phyloP scores from a whole-genome alignment of 35 echinoderm and acorn worm genomes.

The Apostichopus japonicus region DNA sequence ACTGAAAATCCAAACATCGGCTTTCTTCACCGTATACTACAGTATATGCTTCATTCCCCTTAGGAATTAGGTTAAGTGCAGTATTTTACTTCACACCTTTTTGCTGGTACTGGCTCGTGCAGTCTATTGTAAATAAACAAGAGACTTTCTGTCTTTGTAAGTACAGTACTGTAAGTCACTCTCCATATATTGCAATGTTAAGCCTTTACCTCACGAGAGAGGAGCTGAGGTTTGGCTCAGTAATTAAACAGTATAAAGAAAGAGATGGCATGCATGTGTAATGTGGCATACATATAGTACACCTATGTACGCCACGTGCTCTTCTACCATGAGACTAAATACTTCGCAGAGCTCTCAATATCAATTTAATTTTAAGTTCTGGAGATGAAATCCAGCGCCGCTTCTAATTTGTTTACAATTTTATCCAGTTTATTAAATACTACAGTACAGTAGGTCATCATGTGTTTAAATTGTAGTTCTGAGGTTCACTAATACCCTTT shows the following conservation, averaged over 20 bases:
- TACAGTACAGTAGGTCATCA: too few relatives aligned
- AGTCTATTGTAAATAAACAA: background rate
- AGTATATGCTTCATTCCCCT: background rate
- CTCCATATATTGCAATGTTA: background rate
- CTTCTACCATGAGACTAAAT: background rate
- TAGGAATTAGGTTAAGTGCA: background rate
- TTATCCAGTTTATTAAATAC: too few relatives aligned
- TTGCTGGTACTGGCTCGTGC: background rate
- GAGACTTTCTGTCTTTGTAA: background rate
- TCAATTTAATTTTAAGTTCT: constrained; percentile 11
- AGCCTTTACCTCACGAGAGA: background rate
- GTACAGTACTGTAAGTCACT: background rate
- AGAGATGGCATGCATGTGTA: background rate
- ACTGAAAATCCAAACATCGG: background rate
- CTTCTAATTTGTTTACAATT: background rate
- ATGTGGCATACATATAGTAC: background rate
- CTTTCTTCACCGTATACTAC: background rate
- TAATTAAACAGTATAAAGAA: background rate
- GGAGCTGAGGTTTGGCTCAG: background rate
- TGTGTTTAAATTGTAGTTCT: too few relatives aligned
- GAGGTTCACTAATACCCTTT: too few relatives aligned
- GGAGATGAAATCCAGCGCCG: background rate
- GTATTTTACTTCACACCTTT: background rate
- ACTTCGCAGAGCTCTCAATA: background rate
- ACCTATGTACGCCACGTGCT: background rate